phyloP scores from a whole-genome alignment of 2,888 invertebrate genomes.

The Prostheceraeus crozeri region DNA sequence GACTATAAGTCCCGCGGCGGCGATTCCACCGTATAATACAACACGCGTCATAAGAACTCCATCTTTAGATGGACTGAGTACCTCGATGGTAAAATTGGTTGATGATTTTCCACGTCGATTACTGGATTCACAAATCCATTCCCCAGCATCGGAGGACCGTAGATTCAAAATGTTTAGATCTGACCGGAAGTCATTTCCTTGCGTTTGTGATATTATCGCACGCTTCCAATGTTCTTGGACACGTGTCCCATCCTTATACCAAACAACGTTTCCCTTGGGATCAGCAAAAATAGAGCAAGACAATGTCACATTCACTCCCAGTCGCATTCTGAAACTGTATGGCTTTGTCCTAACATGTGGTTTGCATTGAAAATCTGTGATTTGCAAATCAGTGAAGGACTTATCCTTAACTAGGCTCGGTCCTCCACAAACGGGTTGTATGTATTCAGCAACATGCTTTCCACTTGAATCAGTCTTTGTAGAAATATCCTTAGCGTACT shows the following conservation, averaged over 20 bases:
- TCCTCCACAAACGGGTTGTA: conserved; percentile 2
- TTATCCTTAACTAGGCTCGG: conserved; percentile 19
- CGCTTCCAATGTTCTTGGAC: conserved; percentile 4
- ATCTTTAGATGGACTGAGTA: background rate
- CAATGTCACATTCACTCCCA: conserved; percentile 29
- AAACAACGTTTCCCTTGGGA: conserved; percentile 25
- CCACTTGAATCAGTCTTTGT: background rate
- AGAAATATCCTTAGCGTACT: background rate
- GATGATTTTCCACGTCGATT: conserved; percentile 28
- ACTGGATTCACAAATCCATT: conserved; percentile 33
- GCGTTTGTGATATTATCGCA: background rate
- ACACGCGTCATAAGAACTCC: too few relatives aligned
- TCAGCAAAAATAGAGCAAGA: conserved; percentile 31
- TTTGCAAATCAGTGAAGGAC: background rate
- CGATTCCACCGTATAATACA: conserved; percentile 21
- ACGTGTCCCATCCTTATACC: conserved; percentile 30
- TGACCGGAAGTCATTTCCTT: conserved; percentile 25
- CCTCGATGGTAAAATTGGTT: conserved; percentile 26
- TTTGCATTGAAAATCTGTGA: conserved; percentile 33
- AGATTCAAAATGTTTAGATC: conserved; percentile 29
- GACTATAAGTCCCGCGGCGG: conserved; percentile 27
- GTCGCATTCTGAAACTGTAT: too few relatives aligned
- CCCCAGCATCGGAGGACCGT: conserved; percentile 27
- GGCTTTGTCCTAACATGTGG: conserved; percentile 27
- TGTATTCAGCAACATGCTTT: background rate